phyloP scores from a whole-genome alignment of 2,113 vertebrate genomes.

The Tetrao urogallus region DNA sequence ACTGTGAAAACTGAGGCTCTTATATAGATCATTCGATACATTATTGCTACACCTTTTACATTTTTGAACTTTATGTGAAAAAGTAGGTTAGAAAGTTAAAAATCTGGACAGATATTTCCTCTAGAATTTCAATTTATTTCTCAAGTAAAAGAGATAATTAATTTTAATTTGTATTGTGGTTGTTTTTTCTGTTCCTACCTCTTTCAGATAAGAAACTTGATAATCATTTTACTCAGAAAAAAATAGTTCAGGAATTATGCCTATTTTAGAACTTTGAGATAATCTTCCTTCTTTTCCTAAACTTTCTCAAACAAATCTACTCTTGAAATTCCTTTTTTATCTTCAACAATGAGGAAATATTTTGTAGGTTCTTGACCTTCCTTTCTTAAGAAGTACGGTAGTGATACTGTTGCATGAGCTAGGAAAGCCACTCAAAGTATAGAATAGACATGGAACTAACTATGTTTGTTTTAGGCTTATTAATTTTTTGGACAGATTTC shows the following conservation, averaged over 20 bases:
- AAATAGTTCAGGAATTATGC: background rate
- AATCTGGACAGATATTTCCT: background rate
- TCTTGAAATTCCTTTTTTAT: background rate
- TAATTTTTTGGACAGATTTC: conserved; percentile 12
- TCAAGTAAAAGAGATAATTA: background rate
- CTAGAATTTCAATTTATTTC: conserved; percentile 2
- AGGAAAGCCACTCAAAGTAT: background rate
- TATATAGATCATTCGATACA: background rate
- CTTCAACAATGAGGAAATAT: background rate
- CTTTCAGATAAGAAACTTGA: background rate
- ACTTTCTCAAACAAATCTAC: background rate
- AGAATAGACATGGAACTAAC: background rate
- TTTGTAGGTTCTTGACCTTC: background rate
- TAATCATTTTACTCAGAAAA: background rate
- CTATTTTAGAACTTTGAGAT: background rate
- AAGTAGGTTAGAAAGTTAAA: background rate
- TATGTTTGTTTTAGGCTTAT: background rate
- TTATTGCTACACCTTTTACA: background rate
- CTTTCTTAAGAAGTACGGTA: background rate
- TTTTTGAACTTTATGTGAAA: background rate
- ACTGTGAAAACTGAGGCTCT: background rate
- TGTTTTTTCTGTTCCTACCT: background rate
- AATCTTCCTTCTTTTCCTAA: background rate
- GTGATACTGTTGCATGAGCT: background rate
- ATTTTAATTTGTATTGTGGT: background rate